Evolutionary conservation across 1,140 invertebrate species (phyloP), one percentile per base, ranked within the genome.

Genomic region (Acromyrmex heyeri): DNA sequence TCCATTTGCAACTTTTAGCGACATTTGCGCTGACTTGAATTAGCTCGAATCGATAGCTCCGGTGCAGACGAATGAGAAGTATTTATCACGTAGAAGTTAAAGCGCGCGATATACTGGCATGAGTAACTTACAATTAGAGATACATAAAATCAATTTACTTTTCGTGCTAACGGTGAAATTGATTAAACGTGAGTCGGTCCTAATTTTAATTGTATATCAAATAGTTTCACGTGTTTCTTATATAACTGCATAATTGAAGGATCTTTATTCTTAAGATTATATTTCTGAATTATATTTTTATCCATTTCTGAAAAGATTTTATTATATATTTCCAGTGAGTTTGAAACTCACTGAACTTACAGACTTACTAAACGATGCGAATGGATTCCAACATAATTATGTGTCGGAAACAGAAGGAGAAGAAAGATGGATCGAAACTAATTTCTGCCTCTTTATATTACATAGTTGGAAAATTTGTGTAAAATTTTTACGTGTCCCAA

Each of bases 1-100:
- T 69, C 2, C 38, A 50, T 69, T 69, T 69, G 38, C 65, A 69
- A 69, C 65, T 69, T 69, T 69, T 50, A 14, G 34, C 38, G 38
- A 24, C 65, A 50, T 21, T 48, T 21, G n/a, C 6, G 65, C 5
- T 44, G 10, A 69, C 21, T 69, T 24, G 65, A 69, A 69, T 69
- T 50, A 69, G 21, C 38, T 50, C 38, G 38, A 69, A 50, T 50
- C 65, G 65, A 69, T 69, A 48, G 12, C 65, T 48, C 38, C 38
- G 5, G 16, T 14, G 34, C 14, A 34, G 38, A 69, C 38, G 38
- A 69, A 18, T 21, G 38, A 69, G 38, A n/a, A 48, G 65, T 6
- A 24, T 69, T 69, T 50, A 50, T 69, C 65, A 50, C 12, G 65
- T 2, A 10, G 5, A 50, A 69, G 14, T 50, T 21, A 7, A 27